These are phyloP conservation scores for Ammodytes dubius DNA, from an alignment of 2,113 vertebrate genomes.

Conservation along the genomic window DNA sequence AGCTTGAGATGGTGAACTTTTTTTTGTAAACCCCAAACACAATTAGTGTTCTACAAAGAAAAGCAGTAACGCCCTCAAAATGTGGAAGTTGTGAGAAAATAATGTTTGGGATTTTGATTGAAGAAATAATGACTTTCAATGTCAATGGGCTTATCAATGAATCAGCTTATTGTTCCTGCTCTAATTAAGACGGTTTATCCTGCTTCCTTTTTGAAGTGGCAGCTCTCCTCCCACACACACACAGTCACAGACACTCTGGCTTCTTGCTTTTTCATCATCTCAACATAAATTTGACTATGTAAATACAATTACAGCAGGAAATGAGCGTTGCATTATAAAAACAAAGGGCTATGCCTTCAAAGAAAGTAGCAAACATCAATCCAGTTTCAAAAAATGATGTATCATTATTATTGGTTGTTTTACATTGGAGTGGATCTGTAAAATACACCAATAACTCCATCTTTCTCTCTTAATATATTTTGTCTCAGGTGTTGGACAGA, in stretches of 20 bases:
- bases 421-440: neutral
- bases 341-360: neutral
- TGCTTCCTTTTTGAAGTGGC: conserved; percentile 7
- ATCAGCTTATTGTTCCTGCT: neutral
- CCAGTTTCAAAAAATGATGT: no score
- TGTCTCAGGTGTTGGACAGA: conserved; percentile 91
- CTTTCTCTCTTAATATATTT: neutral
- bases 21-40: neutral
- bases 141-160: neutral
- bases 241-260: neutral
- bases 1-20: neutral
- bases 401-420: neutral
- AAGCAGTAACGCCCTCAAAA: neutral
- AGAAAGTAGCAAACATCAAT: neutral
- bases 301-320: conserved; percentile 12
- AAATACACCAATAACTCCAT: neutral
- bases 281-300: conserved; percentile 13
- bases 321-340: neutral
- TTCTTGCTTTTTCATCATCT: neutral
- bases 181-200: conserved; percentile 4
- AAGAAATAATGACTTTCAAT: neutral
- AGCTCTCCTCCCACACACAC: conserved; percentile 1
- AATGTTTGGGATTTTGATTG: neutral
- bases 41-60: neutral
- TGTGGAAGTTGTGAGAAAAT: neutral